Conservation (phyloP, 2,888 invertebrate species). For the Brenthis daphne region DNA sequence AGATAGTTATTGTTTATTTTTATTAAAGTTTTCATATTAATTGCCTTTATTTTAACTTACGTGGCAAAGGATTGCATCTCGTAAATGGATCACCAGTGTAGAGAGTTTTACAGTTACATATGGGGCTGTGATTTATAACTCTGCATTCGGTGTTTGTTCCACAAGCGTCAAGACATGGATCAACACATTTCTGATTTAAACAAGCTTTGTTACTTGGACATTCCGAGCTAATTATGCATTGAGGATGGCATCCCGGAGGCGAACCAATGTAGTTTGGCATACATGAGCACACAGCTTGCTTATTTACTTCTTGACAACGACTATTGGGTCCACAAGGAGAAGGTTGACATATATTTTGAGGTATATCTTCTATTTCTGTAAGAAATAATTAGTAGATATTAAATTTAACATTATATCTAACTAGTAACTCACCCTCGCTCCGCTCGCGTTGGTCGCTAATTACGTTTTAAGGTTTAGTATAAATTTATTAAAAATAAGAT, state of each 20-base stretch:
- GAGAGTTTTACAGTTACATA: conserved; percentile 86
- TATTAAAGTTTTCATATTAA: too few species aligned
- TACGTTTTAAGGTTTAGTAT: too few species aligned
- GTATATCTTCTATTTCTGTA: conserved; percentile 56
- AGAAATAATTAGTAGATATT: conserved; percentile 27
- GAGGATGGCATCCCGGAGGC: conserved; percentile 89
- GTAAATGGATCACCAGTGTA: conserved; percentile 87
- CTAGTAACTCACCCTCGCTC: too few species aligned
- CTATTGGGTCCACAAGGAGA: conserved; percentile 90
- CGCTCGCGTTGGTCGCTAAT: too few species aligned
- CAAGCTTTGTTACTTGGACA: conserved; percentile 89
- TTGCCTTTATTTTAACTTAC: conserved; percentile 56
- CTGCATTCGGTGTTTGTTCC: conserved; percentile 87
- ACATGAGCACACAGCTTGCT: conserved; percentile 89
- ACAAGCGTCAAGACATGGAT: conserved; percentile 88
- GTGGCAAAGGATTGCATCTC: conserved; percentile 79
- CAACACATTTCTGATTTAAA: conserved; percentile 87
- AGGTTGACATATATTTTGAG: conserved; percentile 84
- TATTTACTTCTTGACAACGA: conserved; percentile 87
- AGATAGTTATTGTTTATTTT: too few species aligned
- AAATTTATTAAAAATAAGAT: too few species aligned
- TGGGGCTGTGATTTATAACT: conserved; percentile 90
- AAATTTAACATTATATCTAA: background rate
- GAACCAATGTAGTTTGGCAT: conserved; percentile 86
- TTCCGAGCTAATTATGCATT: conserved; percentile 89